Base-by-base conservation (phyloP, 2,888 invertebrate genomes). In the Pediacus dermestoides region DNA sequence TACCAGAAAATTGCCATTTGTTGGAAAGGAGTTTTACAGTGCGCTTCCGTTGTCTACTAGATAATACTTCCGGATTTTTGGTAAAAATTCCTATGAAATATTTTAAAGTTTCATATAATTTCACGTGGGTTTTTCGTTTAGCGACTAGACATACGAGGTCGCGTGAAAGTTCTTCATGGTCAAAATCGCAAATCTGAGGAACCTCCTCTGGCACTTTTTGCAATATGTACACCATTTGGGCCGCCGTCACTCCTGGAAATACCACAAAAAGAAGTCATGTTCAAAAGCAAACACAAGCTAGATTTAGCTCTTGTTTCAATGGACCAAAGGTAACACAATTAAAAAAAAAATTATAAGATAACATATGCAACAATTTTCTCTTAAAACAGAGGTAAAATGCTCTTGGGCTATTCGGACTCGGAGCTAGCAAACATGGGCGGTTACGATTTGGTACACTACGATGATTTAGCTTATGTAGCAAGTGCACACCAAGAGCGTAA, bases 401-500 rank as follows among this genome's bases (percentile, higher is more conserved):
- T 96, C 48, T 77, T 97, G 48, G 95, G 94, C 8, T 96, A 92
- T 69, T 86, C 91, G 1, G 96, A 96, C 66, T 79, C 87, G 1
- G 96, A 91, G 72, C 72, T 92, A 48, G 85, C 88, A 18, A 89
- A 86, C 66, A 81, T 91, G 78, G 93, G 95, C n/a, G 95, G 95
- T 41, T 99, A 99, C 70, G 92, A 94, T 71, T 77, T 99, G 59
- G 91, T 99, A 48, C 99, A 99, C 73, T 95, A 90, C 60, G 96
- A 97, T 62, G 99, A 99, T 70, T 76, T 97, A 53, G 89, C 90
- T 1, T 99, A 96, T 66, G 94, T 97, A 30, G 93, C 97, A 15
- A 94, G 94, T 61, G 97, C 99, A 46, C 99, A 99, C 73, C 95
- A 96, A 78, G 97, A 99, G 82, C 78, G 97, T 97, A 77, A 88